Evolutionary conservation across 30 jellyfish, hydroid and myxozoan species (phyloP), one percentile per base, ranked within the genome.

Genomic region (Hydractinia echinata): DNA sequence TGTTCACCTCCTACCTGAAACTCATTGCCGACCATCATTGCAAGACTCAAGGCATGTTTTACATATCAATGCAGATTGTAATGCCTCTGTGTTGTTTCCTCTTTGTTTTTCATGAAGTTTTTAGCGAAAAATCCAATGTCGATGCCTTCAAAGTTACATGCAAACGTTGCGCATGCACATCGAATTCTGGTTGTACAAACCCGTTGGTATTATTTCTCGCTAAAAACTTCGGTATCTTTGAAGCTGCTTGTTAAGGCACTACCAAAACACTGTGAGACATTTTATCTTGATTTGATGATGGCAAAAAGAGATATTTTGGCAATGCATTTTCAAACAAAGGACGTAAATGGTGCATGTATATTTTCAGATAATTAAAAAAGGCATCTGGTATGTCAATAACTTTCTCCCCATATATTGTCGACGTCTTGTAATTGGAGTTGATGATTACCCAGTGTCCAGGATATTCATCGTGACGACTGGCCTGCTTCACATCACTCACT

Each of bases 121-220:
- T 77, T 77, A 10, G 85, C 85, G 60, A 77, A 77, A 4, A 18
- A 77, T 13, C 79, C 85, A 77, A 55, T 77, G 60, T 77, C 85
- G 6, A 77, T 54, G 14, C 77, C 77, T n/a, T 55, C 85, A 52
- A 49, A 3, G 18, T 77, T 77, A 76, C 77, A 77, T 10, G 77
- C 78, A 61, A 77, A 77, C n/a, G 76, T 77, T 52, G 77, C 77
- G 44, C 44, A 30, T 77, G 77, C 72, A 77, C 85, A 77, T 6
- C 79, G 77, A 51, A 77, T 54, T 52, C 85, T 56, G 18, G 85
- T 77, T 14, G 77, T 56, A 77, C 85, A 77, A 77, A 60, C 77
- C 53, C 77, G 51, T 55, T 51, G 10, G 4, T 52, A 77, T 62
- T 77, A 56, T 61, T 60, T 44, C 11, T 44, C 53, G 10, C 77